phyloP scores from a whole-genome alignment of 2,888 invertebrate species.

The Bombylius discolor region DNA sequence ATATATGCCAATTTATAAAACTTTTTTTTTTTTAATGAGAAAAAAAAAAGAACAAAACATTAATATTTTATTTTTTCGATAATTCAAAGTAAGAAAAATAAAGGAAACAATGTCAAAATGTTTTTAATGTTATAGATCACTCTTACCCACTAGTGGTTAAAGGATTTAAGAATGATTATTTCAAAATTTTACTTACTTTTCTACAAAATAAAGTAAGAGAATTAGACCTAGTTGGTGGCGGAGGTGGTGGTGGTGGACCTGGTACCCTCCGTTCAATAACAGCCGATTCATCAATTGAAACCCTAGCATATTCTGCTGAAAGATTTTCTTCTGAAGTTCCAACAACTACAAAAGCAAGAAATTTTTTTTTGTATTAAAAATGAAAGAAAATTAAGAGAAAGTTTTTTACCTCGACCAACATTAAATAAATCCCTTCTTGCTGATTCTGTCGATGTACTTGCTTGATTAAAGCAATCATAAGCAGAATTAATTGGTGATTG shows the following conservation, averaged over 20 bases:
- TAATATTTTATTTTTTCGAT: too few relatives aligned
- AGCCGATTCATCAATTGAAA: not conserved
- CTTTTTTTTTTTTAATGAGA: slow-evolving; percentile 24
- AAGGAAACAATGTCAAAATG: too few relatives aligned
- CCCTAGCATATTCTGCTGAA: not conserved
- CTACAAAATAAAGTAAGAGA: slow-evolving; percentile 58
- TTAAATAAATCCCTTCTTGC: slow-evolving; percentile 37
- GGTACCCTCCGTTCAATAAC: not conserved
- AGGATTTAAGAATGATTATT: too few relatives aligned
- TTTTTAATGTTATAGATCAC: too few relatives aligned
- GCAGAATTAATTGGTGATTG: slow-evolving; percentile 46
- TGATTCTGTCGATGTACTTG: slow-evolving; percentile 19
- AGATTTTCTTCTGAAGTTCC: not conserved
- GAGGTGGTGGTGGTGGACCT: slow-evolving; percentile 24
- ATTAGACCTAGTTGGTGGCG: slow-evolving; percentile 12
- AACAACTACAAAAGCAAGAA: not conserved
- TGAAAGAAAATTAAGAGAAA: not conserved
- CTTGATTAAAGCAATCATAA: slow-evolving; percentile 43
- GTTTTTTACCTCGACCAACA: slow-evolving; percentile 34
- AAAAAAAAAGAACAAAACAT: not conserved
- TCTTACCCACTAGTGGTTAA: too few relatives aligned
- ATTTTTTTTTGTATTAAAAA: not conserved
- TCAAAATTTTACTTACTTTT: slow-evolving; percentile 47
- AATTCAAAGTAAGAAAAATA: too few relatives aligned
- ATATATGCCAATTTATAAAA: slow-evolving; percentile 87